Evolutionary conservation across 2,113 vertebrate species (phyloP), one percentile per base, ranked within the genome.

Genomic region (Ariopsis seemanni): DNA sequence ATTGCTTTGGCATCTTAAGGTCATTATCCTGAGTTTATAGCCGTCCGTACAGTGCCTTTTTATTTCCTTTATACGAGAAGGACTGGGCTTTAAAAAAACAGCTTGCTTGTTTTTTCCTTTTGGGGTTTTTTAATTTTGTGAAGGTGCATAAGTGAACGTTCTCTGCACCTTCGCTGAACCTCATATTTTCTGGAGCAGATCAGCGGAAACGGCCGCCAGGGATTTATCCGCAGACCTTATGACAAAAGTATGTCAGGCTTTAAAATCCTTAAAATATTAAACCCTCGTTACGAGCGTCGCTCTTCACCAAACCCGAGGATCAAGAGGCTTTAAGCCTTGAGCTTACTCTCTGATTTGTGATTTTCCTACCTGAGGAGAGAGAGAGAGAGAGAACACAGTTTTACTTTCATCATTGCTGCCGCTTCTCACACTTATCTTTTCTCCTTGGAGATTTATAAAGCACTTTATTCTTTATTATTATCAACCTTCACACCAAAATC

Each of bases 1-100:
- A 93, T 94, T 91, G 86, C 91, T 93, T 95, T 95, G 95, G 94
- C 95, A 95, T 94, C 92, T 92, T 84, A 85, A 92, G 94, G 94
- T 95, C 94, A 95, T 95, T 95, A 95, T 95, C 92, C 87, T 1
- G 78, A 92, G 90, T 95, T 95, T 95, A 95, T 93, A 92, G 92
- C 92, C 91, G 91, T 93, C 93, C 92, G 90, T 94, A 93, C 94
- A 93, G 91, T 93, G 93, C 92, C 94, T 95, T 94, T 95, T 93
- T 93, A 94, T 94, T 71, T 92, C 90, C 92, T 93, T 95, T 95
- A 94, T 93, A 93, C 88, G 92, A 87, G 81, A 50, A 75, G 48
- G 67, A 91, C 93, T 94, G 91, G 92, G 27, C 91, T 91, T 93
- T 91, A 93, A 94, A 94, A 94, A 90, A 89, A 88, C 82, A 88